These are phyloP conservation scores for Alviniconcha strummeri DNA, from an alignment of 2,888 invertebrate species.

Conservation along the genomic window DNA sequence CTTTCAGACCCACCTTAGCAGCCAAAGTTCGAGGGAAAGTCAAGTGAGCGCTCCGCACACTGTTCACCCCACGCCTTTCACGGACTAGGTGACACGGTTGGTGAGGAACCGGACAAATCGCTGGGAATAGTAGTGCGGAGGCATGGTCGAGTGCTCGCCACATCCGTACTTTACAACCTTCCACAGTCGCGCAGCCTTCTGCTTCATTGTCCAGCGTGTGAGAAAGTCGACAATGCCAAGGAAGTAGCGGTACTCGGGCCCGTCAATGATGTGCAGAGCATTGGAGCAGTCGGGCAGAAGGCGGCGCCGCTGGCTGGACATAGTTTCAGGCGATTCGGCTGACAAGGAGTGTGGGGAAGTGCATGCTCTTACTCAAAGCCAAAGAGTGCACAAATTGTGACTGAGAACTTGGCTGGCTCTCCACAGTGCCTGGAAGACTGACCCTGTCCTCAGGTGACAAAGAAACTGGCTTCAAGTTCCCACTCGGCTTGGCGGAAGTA, in stretches of 20 bases:
- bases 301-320: slow-evolving; percentile 47
- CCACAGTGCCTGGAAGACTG: too few species aligned
- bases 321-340: slow-evolving; percentile 25
- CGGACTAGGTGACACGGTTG: slow-evolving; percentile 40
- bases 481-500: too few species aligned
- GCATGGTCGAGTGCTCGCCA: slow-evolving; percentile 62
- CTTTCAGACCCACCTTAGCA: background rate
- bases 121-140: slow-evolving; percentile 55
- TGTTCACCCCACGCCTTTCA: background rate
- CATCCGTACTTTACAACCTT: slow-evolving; percentile 61
- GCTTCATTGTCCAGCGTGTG: slow-evolving; percentile 57
- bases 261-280: slow-evolving; percentile 65
- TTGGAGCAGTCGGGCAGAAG: slow-evolving; percentile 61
- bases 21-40: background rate
- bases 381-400: too few species aligned
- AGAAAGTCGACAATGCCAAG: slow-evolving; percentile 68
- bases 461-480: too few species aligned
- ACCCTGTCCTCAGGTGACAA: too few species aligned
- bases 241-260: slow-evolving; percentile 57
- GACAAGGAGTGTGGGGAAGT: slow-evolving; percentile 46
- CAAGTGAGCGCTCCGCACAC: background rate
- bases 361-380: slow-evolving; percentile 5
- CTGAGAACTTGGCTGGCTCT: too few species aligned
- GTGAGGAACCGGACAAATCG: slow-evolving; percentile 57
- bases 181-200: slow-evolving; percentile 51